phyloP scores from a whole-genome alignment of 2,888 invertebrate species.

The Scaptomyza polygonia region DNA sequence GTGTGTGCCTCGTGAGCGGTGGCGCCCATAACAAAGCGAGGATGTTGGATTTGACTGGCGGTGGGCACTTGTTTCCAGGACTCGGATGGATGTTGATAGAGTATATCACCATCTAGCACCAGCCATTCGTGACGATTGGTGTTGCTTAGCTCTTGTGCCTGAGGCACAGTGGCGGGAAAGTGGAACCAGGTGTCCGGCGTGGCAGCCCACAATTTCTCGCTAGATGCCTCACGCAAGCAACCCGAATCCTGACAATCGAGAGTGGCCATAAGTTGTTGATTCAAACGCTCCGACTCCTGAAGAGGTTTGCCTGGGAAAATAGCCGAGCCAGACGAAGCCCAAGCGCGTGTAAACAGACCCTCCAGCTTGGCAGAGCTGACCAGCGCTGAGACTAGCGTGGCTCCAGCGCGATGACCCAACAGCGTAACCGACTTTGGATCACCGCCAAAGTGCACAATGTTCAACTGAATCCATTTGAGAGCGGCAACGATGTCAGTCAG shows the following conservation, averaged over 20 bases:
- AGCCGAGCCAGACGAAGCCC: constrained; percentile 92
- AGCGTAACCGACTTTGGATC: constrained; percentile 91
- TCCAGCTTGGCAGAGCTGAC: constrained; percentile 86
- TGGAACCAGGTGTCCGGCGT: constrained; percentile 91
- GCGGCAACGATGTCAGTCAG: constrained; percentile 91
- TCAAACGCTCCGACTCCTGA: constrained; percentile 87
- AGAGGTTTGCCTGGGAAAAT: constrained; percentile 89
- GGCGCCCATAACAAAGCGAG: constrained; percentile 88
- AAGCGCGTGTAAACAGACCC: constrained; percentile 90
- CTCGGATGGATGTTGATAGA: constrained; percentile 88
- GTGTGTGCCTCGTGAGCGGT: constrained; percentile 90
- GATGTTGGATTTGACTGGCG: constrained; percentile 74
- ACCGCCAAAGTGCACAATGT: constrained; percentile 94
- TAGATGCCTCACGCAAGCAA: constrained; percentile 86
- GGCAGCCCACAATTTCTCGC: constrained; percentile 87
- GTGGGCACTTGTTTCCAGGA: constrained; percentile 86
- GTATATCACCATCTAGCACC: constrained; percentile 89
- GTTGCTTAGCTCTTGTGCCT: constrained; percentile 85
- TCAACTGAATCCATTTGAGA: constrained; percentile 91
- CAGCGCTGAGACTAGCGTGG: constrained; percentile 91
- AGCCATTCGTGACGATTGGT: constrained; percentile 89
- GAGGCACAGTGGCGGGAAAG: constrained; percentile 86
- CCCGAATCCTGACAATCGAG: constrained; percentile 86
- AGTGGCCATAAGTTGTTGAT: constrained; percentile 87
- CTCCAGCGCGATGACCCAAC: constrained; percentile 94